Conservation (phyloP, 2,113 vertebrate species). For the Nibea coibor region DNA sequence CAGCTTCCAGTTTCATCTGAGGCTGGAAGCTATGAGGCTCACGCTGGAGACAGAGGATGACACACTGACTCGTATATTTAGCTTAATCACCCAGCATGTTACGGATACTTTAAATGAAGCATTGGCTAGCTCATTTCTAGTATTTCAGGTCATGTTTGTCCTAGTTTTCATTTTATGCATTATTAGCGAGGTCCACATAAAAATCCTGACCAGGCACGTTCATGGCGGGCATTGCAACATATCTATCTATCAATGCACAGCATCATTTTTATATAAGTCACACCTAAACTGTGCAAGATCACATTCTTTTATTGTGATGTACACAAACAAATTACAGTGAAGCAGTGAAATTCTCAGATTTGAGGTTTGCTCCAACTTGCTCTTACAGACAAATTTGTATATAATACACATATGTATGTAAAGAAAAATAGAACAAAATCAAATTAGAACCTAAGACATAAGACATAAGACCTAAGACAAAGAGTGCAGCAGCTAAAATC, state of each 20-base stretch:
- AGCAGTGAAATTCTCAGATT: too few species aligned
- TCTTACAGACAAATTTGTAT: too few species aligned
- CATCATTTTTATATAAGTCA: not conserved
- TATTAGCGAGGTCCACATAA: too few species aligned
- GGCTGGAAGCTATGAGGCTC: constrained; percentile 91
- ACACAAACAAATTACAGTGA: too few species aligned
- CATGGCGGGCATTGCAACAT: not conserved
- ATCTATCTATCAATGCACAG: too few species aligned
- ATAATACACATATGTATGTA: too few species aligned
- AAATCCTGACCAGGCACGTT: too few species aligned
- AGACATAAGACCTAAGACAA: too few species aligned
- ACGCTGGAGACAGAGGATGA: constrained; percentile 80
- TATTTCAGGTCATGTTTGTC: not conserved
- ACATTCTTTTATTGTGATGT: too few species aligned
- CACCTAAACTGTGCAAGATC: not conserved
- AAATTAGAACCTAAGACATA: not conserved
- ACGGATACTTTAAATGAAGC: not conserved
- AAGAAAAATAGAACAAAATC: not conserved
- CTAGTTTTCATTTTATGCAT: too few species aligned
- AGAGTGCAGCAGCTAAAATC: not conserved
- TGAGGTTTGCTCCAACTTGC: too few species aligned
- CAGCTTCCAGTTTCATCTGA: constrained; percentile 96
- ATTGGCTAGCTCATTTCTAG: not conserved
- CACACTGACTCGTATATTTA: not conserved
- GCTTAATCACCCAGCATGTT: not conserved